phyloP scores from a whole-genome alignment of 2,113 vertebrate species.

The Corythaixoides concolor region DNA sequence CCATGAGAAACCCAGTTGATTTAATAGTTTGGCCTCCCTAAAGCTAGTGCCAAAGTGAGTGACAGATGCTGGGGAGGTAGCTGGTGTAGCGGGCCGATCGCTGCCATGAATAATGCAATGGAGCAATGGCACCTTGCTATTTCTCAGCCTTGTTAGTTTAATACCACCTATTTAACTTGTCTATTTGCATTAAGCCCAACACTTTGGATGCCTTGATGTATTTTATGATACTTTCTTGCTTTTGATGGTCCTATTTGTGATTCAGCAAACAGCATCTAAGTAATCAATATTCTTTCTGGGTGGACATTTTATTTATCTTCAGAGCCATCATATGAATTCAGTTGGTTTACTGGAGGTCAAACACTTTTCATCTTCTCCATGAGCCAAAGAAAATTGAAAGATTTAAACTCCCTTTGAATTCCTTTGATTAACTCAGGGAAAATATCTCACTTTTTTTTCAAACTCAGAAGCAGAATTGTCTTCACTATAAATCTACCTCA shows the following conservation, averaged over 20 bases:
- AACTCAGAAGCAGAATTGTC: conserved; percentile 12
- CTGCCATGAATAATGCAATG: neutral
- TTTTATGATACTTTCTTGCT: neutral
- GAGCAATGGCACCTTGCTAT: neutral
- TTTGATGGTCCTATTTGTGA: conserved; percentile 30
- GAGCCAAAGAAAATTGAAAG: conserved; percentile 43
- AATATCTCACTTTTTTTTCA: neutral
- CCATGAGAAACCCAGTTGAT: neutral
- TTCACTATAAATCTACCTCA: conserved; percentile 18
- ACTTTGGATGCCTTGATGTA: neutral
- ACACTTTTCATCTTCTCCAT: conserved; percentile 32
- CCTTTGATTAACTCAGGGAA: conserved; percentile 36
- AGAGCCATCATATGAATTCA: conserved; percentile 30
- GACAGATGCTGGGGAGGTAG: neutral
- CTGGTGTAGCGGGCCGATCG: neutral
- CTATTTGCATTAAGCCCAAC: conserved; percentile 7
- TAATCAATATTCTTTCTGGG: conserved; percentile 50
- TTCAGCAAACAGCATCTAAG: conserved; percentile 26
- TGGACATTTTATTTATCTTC: conserved; percentile 45
- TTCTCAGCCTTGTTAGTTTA: neutral
- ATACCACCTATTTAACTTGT: neutral
- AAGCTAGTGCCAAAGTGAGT: neutral
- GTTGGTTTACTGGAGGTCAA: conserved; percentile 37
- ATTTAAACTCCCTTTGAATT: conserved; percentile 50
- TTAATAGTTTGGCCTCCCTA: rapidly evolving